phyloP scores from a whole-genome alignment of 2,113 vertebrate species.

The Romanogobio albipinnatus region DNA sequence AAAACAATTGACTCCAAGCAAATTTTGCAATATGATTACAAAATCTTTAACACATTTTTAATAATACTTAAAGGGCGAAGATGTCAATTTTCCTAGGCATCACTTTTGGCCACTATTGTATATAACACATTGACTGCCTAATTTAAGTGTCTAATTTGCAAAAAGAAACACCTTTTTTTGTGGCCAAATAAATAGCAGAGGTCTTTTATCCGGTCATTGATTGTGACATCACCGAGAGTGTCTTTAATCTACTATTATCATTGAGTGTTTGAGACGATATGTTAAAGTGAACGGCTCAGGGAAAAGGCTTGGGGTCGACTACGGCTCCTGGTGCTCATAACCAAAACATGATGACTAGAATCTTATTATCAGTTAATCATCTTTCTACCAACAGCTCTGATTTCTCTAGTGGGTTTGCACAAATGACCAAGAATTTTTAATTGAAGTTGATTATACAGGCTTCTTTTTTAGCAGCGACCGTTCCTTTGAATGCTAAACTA shows the following conservation, averaged over 20 bases:
- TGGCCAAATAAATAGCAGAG: background rate
- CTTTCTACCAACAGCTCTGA: constrained; percentile 26
- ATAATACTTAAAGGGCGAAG: too few species aligned
- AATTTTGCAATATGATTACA: too few species aligned
- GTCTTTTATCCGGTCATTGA: background rate
- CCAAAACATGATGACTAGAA: constrained; percentile 25
- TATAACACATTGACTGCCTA: too few species aligned
- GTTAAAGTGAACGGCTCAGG: background rate
- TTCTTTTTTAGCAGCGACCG: constrained; percentile 43
- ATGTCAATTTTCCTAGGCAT: too few species aligned
- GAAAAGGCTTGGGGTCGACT: background rate
- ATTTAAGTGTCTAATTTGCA: background rate
- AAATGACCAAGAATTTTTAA: constrained; percentile 41
- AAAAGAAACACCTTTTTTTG: background rate
- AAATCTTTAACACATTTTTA: too few species aligned
- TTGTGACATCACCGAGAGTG: background rate
- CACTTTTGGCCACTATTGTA: too few species aligned
- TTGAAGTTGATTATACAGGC: constrained; percentile 43
- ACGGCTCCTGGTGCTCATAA: background rate
- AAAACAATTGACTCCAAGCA: too few species aligned
- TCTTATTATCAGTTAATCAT: constrained; percentile 47
- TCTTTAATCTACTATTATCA: background rate
- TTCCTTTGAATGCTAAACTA: constrained; percentile 36
- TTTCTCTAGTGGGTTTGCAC: constrained; percentile 40
- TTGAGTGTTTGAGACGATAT: constrained; percentile 7